Conservation (phyloP, 2,888 invertebrate species). For the Apamea anceps region DNA sequence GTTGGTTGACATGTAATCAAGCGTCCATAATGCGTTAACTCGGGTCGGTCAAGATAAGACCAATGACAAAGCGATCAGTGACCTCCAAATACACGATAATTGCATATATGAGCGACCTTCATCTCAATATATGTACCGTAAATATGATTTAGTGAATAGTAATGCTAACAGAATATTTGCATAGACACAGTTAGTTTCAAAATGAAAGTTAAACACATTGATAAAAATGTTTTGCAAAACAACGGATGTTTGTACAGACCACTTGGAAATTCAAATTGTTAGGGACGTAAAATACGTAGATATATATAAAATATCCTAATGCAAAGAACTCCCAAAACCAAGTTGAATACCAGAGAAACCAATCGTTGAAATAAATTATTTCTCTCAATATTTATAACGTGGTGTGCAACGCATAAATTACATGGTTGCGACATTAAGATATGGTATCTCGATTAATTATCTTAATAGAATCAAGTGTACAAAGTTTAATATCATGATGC, state of each 20-base stretch:
- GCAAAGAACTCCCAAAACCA: background rate
- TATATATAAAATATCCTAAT: background rate
- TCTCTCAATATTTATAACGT: slow-evolving; percentile 38
- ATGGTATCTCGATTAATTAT: slow-evolving; percentile 66
- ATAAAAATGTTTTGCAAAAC: background rate
- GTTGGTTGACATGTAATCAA: slow-evolving; percentile 76
- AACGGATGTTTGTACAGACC: background rate
- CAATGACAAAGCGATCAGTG: slow-evolving; percentile 74
- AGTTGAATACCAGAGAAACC: background rate
- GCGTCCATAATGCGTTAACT: slow-evolving; percentile 76
- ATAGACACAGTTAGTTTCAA: slow-evolving; percentile 14
- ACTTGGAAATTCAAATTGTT: too few species aligned
- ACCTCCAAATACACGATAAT: slow-evolving; percentile 75
- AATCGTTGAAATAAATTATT: slow-evolving; percentile 34
- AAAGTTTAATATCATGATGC: slow-evolving; percentile 67
- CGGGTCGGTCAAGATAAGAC: slow-evolving; percentile 75
- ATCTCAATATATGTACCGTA: slow-evolving; percentile 54
- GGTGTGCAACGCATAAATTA: slow-evolving; percentile 45
- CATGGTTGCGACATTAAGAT: slow-evolving; percentile 53
- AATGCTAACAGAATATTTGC: slow-evolving; percentile 32
- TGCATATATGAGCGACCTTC: slow-evolving; percentile 65
- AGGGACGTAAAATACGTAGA: background rate
- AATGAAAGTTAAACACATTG: slow-evolving; percentile 8
- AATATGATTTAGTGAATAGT: slow-evolving; percentile 44
- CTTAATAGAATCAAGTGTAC: slow-evolving; percentile 68